Conservation (phyloP, 2,113 vertebrate genomes). For the Hirundichthys speculiger region DNA sequence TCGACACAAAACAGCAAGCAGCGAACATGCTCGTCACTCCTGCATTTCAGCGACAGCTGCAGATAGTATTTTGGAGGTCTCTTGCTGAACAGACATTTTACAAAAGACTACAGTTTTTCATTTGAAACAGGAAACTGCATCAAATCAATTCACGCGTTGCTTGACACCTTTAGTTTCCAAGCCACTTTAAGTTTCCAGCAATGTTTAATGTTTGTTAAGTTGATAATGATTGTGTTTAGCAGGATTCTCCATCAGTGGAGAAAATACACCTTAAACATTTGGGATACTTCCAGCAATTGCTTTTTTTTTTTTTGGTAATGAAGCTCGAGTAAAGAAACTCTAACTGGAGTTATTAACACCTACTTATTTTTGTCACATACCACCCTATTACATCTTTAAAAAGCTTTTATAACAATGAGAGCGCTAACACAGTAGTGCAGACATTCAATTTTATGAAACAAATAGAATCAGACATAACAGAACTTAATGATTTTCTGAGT, state of each 20-base stretch:
- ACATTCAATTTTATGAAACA: too few relatives aligned
- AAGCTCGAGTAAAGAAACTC: too few relatives aligned
- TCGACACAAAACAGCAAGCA: slow-evolving; percentile 39
- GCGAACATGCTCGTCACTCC: slow-evolving; percentile 21
- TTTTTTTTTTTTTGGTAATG: too few relatives aligned
- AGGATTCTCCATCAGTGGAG: background rate
- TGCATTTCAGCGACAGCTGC: slow-evolving; percentile 22
- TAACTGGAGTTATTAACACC: too few relatives aligned
- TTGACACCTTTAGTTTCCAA: slow-evolving; percentile 14
- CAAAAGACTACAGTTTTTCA: background rate
- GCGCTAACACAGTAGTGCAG: too few relatives aligned
- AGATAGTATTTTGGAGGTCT: slow-evolving; percentile 23
- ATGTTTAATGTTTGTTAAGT: background rate
- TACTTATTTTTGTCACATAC: too few relatives aligned
- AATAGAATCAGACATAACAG: too few relatives aligned
- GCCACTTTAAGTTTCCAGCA: too few relatives aligned
- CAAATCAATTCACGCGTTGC: slow-evolving; percentile 22
- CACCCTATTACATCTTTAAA: too few relatives aligned
- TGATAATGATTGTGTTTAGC: slow-evolving; percentile 9
- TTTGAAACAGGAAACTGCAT: slow-evolving; percentile 6
- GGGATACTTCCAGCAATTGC: background rate
- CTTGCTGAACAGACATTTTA: slow-evolving; percentile 8
- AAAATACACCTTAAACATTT: background rate
- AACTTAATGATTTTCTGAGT: too few relatives aligned
- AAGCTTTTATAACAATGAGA: too few relatives aligned